These are phyloP conservation scores for Drosophila sp. DNA, from an alignment of 1,140 invertebrate genomes.

Conservation along the genomic window DNA sequence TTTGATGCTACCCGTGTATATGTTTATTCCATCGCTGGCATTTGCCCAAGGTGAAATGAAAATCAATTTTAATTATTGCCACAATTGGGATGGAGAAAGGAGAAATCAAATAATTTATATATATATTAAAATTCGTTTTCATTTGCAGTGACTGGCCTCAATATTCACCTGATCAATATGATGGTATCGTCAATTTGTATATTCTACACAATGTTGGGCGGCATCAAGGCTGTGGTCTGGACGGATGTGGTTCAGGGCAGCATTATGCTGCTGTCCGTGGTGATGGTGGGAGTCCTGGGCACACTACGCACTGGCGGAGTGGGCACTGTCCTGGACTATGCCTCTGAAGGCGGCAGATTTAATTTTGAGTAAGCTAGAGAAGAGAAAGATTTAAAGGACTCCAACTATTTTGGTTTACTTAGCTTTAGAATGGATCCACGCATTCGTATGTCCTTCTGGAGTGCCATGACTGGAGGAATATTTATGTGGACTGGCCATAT, in stretches of 20 bases:
- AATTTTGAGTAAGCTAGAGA: slow-evolving; percentile 85
- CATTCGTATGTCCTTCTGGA: slow-evolving; percentile 59
- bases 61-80: slow-evolving; percentile 24
- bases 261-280: slow-evolving; percentile 89
- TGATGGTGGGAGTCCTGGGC: slow-evolving; percentile 88
- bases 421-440: slow-evolving; percentile 69
- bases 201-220: slow-evolving; percentile 92
- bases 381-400: too few relatives aligned
- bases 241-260: slow-evolving; percentile 92
- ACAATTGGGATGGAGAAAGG: neutral
- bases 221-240: slow-evolving; percentile 94
- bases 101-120: neutral
- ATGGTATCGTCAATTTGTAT: slow-evolving; percentile 90
- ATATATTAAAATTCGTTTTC: slow-evolving; percentile 12
- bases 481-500: slow-evolving; percentile 73
- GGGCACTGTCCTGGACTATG: slow-evolving; percentile 86
- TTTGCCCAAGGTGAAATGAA: slow-evolving; percentile 87
- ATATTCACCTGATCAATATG: slow-evolving; percentile 88
- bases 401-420: neutral
- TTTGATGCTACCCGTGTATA: slow-evolving; percentile 69
- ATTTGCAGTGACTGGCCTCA: slow-evolving; percentile 88
- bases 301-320: slow-evolving; percentile 87
- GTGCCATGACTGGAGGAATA: slow-evolving; percentile 53
- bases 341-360: slow-evolving; percentile 84
- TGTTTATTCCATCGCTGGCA: slow-evolving; percentile 88